Percentiles rank a stretch among this genome's conserved stretches.
These are phyloP conservation scores for Salarias fasciatus DNA, from an alignment of 2,797 vertebrate species.

Conservation along the genomic window DNA sequence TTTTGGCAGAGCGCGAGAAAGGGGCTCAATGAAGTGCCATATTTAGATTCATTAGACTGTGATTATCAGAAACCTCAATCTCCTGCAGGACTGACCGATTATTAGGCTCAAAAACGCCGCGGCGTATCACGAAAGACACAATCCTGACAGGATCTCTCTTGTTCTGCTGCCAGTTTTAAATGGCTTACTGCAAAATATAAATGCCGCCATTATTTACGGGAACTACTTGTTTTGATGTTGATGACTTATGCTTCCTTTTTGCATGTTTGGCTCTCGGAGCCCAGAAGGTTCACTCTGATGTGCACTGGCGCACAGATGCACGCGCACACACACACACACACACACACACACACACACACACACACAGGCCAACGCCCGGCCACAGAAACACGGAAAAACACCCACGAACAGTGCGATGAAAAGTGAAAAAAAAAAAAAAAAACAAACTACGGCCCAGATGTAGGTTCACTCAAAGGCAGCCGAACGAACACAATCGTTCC, in stretches of 20 bases:
- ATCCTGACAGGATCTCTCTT: slow-evolving; percentile 70
- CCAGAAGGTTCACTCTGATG: slow-evolving; percentile 48
- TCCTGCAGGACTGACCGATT: slow-evolving; percentile 57
- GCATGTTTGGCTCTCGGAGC: slow-evolving; percentile 55
- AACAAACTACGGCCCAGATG: slow-evolving; percentile 18
- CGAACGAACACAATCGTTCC: slow-evolving; percentile 24
- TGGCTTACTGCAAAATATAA: slow-evolving; percentile 75
- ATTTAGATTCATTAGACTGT: slow-evolving; percentile 71
- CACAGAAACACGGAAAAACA: slow-evolving; percentile 25
- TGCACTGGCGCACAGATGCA: slow-evolving; percentile 5
- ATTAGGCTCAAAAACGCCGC: slow-evolving; percentile 58
- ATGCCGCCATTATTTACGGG: slow-evolving; percentile 67
- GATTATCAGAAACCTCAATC: slow-evolving; percentile 76
- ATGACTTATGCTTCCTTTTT: slow-evolving; percentile 67
- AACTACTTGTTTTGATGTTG: slow-evolving; percentile 72
- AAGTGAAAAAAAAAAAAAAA: slow-evolving; percentile 8
- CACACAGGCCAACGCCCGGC: slow-evolving; percentile 16
- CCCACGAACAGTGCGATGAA: slow-evolving; percentile 6
- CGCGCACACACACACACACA: slow-evolving; percentile 8
- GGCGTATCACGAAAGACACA: slow-evolving; percentile 68
- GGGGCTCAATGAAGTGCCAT: slow-evolving; percentile 47
- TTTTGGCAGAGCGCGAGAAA: slow-evolving; percentile 53
- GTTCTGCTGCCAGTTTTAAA: slow-evolving; percentile 78
- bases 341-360: slow-evolving; percentile 18
- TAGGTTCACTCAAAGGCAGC: slow-evolving; percentile 32